Evolutionary conservation across 2,797 vertebrate genomes (phyloP), one percentile per base, ranked within the genome.

Genomic region (Percopsis omiscomaycus): DNA sequence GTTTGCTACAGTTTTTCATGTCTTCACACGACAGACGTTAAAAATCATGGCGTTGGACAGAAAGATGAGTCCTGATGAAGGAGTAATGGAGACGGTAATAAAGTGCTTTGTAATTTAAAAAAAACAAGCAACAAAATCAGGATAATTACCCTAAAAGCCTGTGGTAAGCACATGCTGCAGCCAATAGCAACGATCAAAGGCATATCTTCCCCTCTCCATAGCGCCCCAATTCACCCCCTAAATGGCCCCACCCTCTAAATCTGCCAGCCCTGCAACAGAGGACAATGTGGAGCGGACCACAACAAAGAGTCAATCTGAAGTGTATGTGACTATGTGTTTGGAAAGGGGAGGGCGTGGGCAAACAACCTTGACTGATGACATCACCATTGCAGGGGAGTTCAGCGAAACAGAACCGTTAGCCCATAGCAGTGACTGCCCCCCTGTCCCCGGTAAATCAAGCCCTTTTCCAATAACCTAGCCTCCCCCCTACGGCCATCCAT

Each of bases 381-480:
- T 93, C 92, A 92, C 86, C 45, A 47, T 42, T 91, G 27, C 90
- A 42, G 37, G 37, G 37, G 37, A 42, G 37, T 4, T 42, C 9
- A 42, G 37, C 37, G 37, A 42, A 42, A 42, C 37, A 42, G 37
- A 42, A 9, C 37, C 37, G 9, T 42, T 42, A 42, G 37, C 37
- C 37, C 9, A 42, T 91, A 91, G 52, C 92, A 90, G 92, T 91
- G 78, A 88, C 90, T 92, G 89, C 88, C 61, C 50, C n/a, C 3
- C 22, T 22, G 91, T 90, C 92, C 91, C 92, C 16, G 6, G 91
- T 94, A 94, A 94, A 94, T 94, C 93, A 94, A 93, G 90, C 91
- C 91, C 91, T 47, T 93, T 94, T 93, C 92, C 93, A 94, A 94
- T 94, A 93, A 93, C 91, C 92, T 90, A n/a, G 92, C 92, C 80